A percentile compares a stretch with the other conserved stretches of the same genome.
Evolutionary conservation across 2,888 invertebrate species (phyloP).

Genomic region (Octodonta nipae): DNA sequence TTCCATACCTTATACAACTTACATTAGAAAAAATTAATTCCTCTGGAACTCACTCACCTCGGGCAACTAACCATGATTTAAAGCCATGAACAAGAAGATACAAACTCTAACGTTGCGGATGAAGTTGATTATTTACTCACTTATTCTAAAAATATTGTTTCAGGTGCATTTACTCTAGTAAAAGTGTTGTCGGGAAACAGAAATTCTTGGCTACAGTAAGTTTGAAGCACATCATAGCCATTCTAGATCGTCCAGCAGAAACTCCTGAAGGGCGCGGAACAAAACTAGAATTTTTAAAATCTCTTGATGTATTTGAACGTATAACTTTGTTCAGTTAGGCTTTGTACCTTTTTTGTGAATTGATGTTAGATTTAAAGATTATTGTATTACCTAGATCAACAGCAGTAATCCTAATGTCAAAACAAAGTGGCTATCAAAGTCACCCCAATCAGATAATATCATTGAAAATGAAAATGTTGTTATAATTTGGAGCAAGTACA

Average conservation of each 20-base stretch:
- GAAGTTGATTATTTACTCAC: slow-evolving; percentile 10
- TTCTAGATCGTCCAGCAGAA: no score
- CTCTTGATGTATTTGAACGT: not conserved
- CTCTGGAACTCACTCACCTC: slow-evolving; percentile 2
- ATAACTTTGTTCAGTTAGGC: not conserved
- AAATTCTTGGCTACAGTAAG: no score
- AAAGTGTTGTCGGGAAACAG: slow-evolving; percentile 9
- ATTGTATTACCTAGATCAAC: not conserved
- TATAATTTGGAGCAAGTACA: slow-evolving; percentile 5
- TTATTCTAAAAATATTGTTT: slow-evolving; percentile 9
- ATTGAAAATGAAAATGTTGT: slow-evolving; percentile 4
- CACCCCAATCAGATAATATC: slow-evolving; percentile 5
- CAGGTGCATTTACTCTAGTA: slow-evolving; percentile 11
- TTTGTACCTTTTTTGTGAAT: slow-evolving; percentile 1
- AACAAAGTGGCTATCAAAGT: slow-evolving; percentile 5
- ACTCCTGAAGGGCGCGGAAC: not conserved
- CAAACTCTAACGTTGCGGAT: slow-evolving; percentile 7
- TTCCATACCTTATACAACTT: slow-evolving; percentile 3
- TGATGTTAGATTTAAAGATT: not conserved
- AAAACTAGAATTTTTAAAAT: not conserved
- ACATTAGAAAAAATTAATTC: slow-evolving; percentile 1
- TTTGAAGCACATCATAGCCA: no score
- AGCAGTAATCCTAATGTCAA: slow-evolving; percentile 5
- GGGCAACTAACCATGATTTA: no score
- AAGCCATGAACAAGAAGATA: slow-evolving; percentile 9